These are phyloP conservation scores for Cassiopea andromeda DNA, from an alignment of 30 jellyfish, hydroid and myxozoan species.

Conservation along the genomic window DNA sequence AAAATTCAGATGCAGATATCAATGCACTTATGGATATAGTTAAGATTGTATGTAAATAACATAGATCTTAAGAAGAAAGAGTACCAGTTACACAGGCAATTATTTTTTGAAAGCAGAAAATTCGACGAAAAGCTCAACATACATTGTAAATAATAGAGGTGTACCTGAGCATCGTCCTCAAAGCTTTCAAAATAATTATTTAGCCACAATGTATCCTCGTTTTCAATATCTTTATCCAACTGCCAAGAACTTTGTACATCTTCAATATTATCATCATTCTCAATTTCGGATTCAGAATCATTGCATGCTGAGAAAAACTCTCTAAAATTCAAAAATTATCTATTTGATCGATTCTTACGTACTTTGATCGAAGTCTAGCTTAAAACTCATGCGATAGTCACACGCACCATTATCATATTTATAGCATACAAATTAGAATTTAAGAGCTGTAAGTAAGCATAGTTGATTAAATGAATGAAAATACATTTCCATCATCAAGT, in stretches of 20 bases:
- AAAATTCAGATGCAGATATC: background rate
- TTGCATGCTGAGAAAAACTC: constrained; percentile 67
- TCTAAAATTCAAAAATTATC: background rate
- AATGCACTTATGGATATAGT: too few relatives aligned
- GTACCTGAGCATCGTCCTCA: constrained; percentile 45
- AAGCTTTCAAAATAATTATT: constrained; percentile 52
- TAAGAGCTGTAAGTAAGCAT: too few relatives aligned
- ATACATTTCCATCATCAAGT: too few relatives aligned
- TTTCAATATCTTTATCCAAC: constrained; percentile 4
- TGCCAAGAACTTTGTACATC: constrained; percentile 35
- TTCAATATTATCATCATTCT: background rate
- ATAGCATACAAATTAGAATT: too few relatives aligned
- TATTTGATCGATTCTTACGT: too few relatives aligned
- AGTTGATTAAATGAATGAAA: too few relatives aligned
- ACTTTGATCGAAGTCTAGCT: too few relatives aligned
- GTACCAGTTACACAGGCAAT: background rate
- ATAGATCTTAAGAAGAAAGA: too few relatives aligned
- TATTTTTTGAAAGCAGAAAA: background rate
- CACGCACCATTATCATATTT: too few relatives aligned
- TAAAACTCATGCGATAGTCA: too few relatives aligned
- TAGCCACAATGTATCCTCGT: constrained; percentile 56
- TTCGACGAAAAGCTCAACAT: background rate
- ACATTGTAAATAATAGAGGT: background rate
- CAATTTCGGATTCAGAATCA: background rate
- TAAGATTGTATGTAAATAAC: too few relatives aligned